Base-by-base conservation (phyloP, 2,113 vertebrate genomes). In the Centropristis striata region DNA sequence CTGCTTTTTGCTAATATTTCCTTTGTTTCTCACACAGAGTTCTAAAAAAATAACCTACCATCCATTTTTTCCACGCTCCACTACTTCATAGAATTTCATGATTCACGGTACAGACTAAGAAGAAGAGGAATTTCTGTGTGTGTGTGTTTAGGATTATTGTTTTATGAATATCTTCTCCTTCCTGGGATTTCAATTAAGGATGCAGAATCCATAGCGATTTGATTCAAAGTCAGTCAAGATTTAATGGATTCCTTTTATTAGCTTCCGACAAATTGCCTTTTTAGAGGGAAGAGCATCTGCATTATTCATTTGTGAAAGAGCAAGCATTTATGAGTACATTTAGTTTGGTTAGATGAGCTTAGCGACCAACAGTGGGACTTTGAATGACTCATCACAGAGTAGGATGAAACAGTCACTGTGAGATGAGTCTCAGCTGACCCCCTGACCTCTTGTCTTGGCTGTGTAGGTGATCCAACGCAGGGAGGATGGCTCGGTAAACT, bases 401-500 rank as follows among this genome's bases (percentile, higher is more conserved):
- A 74, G 72, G 80, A 78, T 88, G 68, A 84, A 75, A 74, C 47
- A 11, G 71, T 16, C 53, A 5, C 15, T 49, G 21, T 59, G 66
- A 60, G 64, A 64, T 81, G 42, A 86, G 60, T 74, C 63, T 55
- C 47, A 67, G 72, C 55, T 83, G 77, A 90, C 71, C 55, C 86
- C 44, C 67, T 51, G 47, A 47, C 27, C 82, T 54, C 36, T 44
- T 75, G 67, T 85, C 47, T 72, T 57, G 80, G 75, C 55, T 73
- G 71, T 8, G 1, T 87, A 99, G 97, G 98, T 99, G 69, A 97
- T 99, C 32, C 98, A 99, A 94, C 95, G 97, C 70, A 92, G 98
- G 18, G 97, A 98, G 80, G 98, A 98, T 0, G 98, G 98, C 83
- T 97, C 97, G 0, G 97, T 99, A 75, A 99, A 97, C 92, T 99